Percentiles rank a stretch among this genome's conserved stretches.
Evolutionary conservation across 1,140 invertebrate species (phyloP).

Genomic region (Luehdorfia chinensis): DNA sequence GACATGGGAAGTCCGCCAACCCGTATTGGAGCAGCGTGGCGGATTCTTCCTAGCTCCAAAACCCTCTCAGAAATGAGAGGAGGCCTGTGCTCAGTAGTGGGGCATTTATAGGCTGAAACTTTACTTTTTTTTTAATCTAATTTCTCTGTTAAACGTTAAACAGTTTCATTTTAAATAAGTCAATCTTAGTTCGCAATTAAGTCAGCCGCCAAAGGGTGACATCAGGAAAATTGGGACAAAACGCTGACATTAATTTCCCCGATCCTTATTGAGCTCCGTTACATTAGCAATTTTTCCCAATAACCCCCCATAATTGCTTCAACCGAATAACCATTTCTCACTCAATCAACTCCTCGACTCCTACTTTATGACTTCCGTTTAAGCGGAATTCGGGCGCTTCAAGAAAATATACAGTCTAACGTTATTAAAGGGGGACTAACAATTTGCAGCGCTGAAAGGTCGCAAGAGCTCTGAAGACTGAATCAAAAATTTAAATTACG

Average conservation of each 20-base stretch:
- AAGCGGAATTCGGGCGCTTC: conserved; percentile 33
- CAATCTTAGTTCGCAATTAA: conserved; percentile 21
- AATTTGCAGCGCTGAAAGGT: conserved; percentile 50
- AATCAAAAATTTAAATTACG: conserved; percentile 70
- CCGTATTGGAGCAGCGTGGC: no score
- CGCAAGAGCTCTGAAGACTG: conserved; percentile 37
- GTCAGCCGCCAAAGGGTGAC: conserved; percentile 26
- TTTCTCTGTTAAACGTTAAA: no score
- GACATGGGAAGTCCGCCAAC: no score
- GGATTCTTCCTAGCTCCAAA: no score
- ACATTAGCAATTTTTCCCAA: conserved; percentile 66
- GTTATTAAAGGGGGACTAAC: conserved; percentile 47
- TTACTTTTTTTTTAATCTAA: no score
- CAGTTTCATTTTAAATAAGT: conserved; percentile 8
- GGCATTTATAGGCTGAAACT: no score
- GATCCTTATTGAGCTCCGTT: conserved; percentile 27
- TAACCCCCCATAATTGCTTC: conserved; percentile 48
- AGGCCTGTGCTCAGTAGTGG: no score
- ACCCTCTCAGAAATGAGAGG: no score
- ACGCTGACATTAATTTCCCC: conserved; percentile 24
- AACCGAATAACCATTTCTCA: conserved; percentile 49
- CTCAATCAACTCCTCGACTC: conserved; percentile 47
- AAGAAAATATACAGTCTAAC: conserved; percentile 49
- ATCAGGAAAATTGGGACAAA: conserved; percentile 23
- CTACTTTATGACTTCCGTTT: conserved; percentile 43